phyloP scores from a whole-genome alignment of 1,140 invertebrate species.

The Drosophila watanabei region DNA sequence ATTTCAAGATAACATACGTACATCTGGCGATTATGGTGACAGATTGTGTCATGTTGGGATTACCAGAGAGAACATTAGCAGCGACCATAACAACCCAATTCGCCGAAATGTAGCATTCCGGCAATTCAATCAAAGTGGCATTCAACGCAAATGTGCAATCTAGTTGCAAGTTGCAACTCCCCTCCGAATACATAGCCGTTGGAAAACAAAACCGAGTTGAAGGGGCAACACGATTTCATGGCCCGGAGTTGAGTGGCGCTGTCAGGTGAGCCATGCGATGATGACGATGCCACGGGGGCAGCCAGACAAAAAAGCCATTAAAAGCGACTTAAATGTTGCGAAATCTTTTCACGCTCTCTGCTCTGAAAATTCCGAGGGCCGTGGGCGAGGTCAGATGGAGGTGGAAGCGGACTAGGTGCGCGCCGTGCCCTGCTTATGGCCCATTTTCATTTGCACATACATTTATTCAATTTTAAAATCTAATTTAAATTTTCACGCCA shows the following conservation, averaged over 20 bases:
- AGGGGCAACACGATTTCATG: constrained; percentile 43
- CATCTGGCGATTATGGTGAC: constrained; percentile 34
- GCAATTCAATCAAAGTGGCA: constrained; percentile 49
- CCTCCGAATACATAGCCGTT: not conserved
- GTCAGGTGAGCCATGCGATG: constrained; percentile 18
- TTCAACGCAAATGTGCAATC: constrained; percentile 51
- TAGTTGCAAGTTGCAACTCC: constrained; percentile 22
- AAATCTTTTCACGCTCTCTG: constrained; percentile 59
- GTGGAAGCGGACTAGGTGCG: constrained; percentile 1
- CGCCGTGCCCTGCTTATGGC: constrained; percentile 56
- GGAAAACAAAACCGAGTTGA: constrained; percentile 42
- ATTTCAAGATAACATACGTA: not conserved
- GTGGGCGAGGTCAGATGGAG: not conserved
- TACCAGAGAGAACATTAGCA: constrained; percentile 2
- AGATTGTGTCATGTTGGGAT: constrained; percentile 28
- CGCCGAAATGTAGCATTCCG: constrained; percentile 24
- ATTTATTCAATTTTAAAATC: constrained; percentile 83
- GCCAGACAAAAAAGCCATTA: constrained; percentile 74
- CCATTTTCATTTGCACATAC: constrained; percentile 74
- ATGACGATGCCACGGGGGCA: constrained; percentile 25
- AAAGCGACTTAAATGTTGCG: constrained; percentile 65
- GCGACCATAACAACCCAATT: constrained; percentile 19
- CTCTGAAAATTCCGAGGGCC: not conserved
- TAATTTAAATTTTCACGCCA: constrained; percentile 82
- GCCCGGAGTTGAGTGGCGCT: constrained; percentile 14